Percentiles rank a stretch among this genome's conserved stretches.
Evolutionary conservation across 2,888 invertebrate species (phyloP).

Genomic region (Xanthorhoe designata): DNA sequence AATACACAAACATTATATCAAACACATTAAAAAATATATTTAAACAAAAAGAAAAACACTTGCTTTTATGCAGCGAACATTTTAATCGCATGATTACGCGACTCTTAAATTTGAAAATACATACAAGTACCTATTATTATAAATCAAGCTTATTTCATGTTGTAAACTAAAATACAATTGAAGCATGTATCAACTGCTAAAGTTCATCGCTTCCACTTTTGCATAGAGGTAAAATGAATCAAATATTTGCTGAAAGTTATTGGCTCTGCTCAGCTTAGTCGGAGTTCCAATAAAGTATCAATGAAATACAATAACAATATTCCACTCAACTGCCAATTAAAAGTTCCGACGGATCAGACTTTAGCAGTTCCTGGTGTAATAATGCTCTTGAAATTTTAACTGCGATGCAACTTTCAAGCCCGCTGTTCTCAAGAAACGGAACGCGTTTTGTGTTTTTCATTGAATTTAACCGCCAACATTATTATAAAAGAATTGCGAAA

Average conservation of each 20-base stretch:
- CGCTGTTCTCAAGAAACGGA: neutral
- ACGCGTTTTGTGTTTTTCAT: neutral
- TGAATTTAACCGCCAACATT: too few relatives aligned
- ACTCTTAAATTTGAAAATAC: too few relatives aligned
- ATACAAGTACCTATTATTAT: too few relatives aligned
- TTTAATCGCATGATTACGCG: too few relatives aligned
- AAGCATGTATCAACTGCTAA: neutral
- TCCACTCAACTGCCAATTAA: slow-evolving; percentile 76
- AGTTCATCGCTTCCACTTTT: neutral
- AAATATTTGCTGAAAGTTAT: slow-evolving; percentile 19
- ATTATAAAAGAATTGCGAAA: too few relatives aligned
- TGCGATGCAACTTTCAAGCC: slow-evolving; percentile 57
- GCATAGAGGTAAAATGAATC: neutral
- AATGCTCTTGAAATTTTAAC: slow-evolving; percentile 72
- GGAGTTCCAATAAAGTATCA: slow-evolving; percentile 59
- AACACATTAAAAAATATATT: too few relatives aligned
- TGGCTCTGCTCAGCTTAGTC: slow-evolving; percentile 28
- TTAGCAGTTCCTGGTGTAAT: slow-evolving; percentile 64
- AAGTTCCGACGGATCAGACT: slow-evolving; percentile 70
- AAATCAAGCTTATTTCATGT: too few relatives aligned
- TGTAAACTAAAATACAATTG: too few relatives aligned
- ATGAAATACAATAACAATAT: slow-evolving; percentile 69
- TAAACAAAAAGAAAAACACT: too few relatives aligned
- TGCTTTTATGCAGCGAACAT: too few relatives aligned
- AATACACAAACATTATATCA: too few relatives aligned